These are phyloP conservation scores for Gila orcuttii DNA, from an alignment of 2,113 vertebrate species.

Conservation along the genomic window DNA sequence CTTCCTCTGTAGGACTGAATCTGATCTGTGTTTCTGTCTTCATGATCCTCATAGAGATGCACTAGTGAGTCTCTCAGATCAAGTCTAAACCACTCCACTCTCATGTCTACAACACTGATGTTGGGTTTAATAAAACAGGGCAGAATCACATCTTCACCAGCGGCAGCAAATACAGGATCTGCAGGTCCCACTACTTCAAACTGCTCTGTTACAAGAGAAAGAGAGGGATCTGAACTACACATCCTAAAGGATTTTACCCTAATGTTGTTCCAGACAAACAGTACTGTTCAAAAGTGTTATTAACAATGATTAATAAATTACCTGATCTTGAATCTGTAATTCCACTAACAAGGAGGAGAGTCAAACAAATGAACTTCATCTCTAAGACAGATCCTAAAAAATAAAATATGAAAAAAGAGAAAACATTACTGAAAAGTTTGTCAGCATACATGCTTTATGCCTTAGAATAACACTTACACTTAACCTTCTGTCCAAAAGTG, in stretches of 20 bases:
- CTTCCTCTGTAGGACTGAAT: conserved; percentile 42
- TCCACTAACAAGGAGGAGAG: neutral
- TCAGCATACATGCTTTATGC: neutral
- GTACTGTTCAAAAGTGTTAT: neutral
- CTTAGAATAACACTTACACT: neutral
- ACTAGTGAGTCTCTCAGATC: neutral
- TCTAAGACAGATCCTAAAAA: neutral
- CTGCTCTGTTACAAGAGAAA: neutral
- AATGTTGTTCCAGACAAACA: neutral
- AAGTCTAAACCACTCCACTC: conserved; percentile 33
- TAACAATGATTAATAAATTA: neutral
- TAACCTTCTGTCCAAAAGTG: neutral
- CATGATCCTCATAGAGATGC: conserved; percentile 25
- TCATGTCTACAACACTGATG: conserved; percentile 37
- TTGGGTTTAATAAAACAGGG: conserved; percentile 41
- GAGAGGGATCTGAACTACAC: neutral
- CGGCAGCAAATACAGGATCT: neutral
- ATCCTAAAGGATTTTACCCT: neutral
- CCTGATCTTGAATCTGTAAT: conserved; percentile 7
- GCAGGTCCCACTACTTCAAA: too few relatives aligned
- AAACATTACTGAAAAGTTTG: neutral
- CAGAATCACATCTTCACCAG: conserved; percentile 39
- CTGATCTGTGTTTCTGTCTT: conserved; percentile 3
- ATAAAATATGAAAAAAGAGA: neutral
- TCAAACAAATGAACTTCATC: neutral